Conservation (phyloP, 1,140 invertebrate genomes). For the Conus ventricosus region DNA sequence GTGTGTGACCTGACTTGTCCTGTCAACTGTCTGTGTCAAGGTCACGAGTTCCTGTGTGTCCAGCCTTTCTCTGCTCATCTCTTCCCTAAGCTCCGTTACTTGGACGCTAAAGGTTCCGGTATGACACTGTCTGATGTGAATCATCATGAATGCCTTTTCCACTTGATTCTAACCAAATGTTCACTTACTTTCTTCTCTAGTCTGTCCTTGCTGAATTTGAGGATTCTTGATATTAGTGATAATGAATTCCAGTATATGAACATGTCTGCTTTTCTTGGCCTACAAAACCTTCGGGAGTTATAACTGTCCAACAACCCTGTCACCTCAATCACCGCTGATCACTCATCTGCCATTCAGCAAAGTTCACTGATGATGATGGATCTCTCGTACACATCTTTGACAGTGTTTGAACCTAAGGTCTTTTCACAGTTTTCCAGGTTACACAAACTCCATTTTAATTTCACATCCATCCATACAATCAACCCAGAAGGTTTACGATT, state of each 20-base stretch:
- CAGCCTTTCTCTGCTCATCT: not conserved
- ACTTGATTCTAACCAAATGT: slow-evolving; percentile 1
- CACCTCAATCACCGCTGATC: not conserved
- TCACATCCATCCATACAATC: not conserved
- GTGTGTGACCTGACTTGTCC: slow-evolving; percentile 22
- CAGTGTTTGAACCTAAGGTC: not conserved
- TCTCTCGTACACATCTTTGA: not conserved
- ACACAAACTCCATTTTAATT: not conserved
- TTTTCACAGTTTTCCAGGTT: slow-evolving; percentile 16
- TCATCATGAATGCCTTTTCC: not conserved
- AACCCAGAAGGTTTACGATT: not conserved
- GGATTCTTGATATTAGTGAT: slow-evolving; percentile 21
- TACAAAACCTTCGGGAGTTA: slow-evolving; percentile 13
- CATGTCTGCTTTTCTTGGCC: not conserved
- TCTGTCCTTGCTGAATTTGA: not conserved
- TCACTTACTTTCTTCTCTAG: not conserved
- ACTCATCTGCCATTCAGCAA: not conserved
- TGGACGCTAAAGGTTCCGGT: not conserved
- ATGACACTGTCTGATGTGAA: not conserved
- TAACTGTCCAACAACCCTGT: slow-evolving; percentile 20
- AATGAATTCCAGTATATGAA: slow-evolving; percentile 22
- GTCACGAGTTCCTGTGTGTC: slow-evolving; percentile 4
- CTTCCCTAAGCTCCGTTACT: slow-evolving; percentile 8
- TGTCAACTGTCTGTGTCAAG: slow-evolving; percentile 14
- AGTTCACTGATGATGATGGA: not conserved